Conservation (phyloP, 2,888 invertebrate genomes). For the Congeria kusceri region DNA sequence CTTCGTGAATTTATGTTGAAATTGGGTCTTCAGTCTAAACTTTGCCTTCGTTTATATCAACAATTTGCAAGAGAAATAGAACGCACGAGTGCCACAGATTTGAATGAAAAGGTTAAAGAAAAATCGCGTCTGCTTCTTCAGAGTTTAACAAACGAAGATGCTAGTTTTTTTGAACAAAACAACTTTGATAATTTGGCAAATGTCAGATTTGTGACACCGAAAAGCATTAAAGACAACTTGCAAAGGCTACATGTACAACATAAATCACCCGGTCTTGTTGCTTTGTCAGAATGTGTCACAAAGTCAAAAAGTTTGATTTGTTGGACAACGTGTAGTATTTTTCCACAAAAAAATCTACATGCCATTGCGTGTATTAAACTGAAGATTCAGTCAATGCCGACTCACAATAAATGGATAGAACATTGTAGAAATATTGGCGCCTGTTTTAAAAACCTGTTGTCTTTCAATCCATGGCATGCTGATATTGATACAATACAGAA, state of each 20-base stretch:
- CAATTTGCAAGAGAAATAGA: slow-evolving; percentile 50
- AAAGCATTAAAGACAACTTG: too few relatives aligned
- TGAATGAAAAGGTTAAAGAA: too few relatives aligned
- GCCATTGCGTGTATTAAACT: not conserved
- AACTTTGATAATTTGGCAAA: too few relatives aligned
- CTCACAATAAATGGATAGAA: not conserved
- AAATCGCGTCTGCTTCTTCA: too few relatives aligned
- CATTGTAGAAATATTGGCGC: not conserved
- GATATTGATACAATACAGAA: not conserved
- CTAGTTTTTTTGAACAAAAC: too few relatives aligned
- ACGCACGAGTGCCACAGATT: too few relatives aligned
- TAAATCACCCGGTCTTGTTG: too few relatives aligned
- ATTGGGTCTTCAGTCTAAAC: slow-evolving; percentile 42
- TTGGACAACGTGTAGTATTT: not conserved
- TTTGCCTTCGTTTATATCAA: slow-evolving; percentile 47
- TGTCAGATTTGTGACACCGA: too few relatives aligned
- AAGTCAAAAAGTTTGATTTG: not conserved
- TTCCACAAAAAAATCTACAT: not conserved
- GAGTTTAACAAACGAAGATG: too few relatives aligned
- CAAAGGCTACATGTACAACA: too few relatives aligned
- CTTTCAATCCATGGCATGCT: not conserved
- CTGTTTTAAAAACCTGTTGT: not conserved
- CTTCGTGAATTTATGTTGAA: too few relatives aligned
- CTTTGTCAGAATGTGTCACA: too few relatives aligned
- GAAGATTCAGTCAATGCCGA: not conserved